A percentile compares a stretch with the other conserved stretches of the same genome.
These are phyloP conservation scores for Lamellibrachia columna DNA, from an alignment of 2,888 invertebrate species.

Conservation along the genomic window DNA sequence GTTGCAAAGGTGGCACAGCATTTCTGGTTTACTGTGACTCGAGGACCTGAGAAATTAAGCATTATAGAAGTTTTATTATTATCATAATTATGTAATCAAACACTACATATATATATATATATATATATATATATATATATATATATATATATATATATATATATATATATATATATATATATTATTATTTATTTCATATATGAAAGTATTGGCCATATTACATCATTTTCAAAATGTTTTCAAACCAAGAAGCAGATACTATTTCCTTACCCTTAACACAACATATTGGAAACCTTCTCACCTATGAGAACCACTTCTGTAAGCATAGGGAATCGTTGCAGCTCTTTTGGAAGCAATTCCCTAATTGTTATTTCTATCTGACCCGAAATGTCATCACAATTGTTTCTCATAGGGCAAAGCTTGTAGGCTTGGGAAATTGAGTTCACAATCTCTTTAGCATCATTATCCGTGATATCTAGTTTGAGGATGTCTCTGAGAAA, in stretches of 20 bases:
- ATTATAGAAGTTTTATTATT: too few species aligned
- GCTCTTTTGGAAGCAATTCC: conserved; percentile 30
- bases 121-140: background rate
- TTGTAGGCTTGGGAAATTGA: background rate
- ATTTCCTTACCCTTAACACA: background rate
- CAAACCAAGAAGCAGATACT: background rate
- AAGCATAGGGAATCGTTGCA: conserved; percentile 25
- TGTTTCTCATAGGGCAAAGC: background rate
- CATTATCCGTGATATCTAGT: background rate
- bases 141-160: too few species aligned
- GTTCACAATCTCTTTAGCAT: background rate
- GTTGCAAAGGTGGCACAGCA: background rate
- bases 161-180: background rate
- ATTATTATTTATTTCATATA: too few species aligned
- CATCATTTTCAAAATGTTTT: too few species aligned
- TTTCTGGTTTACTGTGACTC: too few species aligned
- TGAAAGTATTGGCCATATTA: too few species aligned
- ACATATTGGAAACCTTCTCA: conserved; percentile 16
- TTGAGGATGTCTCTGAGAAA: background rate
- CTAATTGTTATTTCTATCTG: too few species aligned
- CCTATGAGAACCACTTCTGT: conserved; percentile 27
- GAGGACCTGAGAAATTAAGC: too few species aligned
- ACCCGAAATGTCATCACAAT: too few species aligned
- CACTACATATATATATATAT: too few species aligned
- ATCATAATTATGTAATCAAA: too few species aligned